Conservation (phyloP, 2,888 invertebrate species). For the Amphipoea lucens region DNA sequence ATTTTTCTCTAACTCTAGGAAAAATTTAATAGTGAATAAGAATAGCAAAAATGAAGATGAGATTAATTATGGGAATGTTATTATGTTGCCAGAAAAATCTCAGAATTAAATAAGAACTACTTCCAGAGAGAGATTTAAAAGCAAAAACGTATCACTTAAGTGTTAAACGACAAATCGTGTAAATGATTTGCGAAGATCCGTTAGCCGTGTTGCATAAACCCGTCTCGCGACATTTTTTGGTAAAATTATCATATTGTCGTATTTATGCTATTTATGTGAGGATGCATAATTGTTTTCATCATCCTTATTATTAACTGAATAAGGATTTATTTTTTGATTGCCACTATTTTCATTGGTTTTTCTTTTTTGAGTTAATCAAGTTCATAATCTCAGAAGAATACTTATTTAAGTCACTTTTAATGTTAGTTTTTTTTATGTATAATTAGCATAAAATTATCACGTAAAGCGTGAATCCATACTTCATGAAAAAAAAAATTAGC, state of each 20-base stretch:
- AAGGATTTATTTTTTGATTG: constrained; percentile 2
- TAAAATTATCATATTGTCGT: constrained; percentile 31
- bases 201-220: constrained; percentile 58
- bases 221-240: constrained; percentile 55
- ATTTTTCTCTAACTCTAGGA: background rate
- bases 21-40: background rate
- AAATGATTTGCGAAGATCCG: constrained; percentile 60
- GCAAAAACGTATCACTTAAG: constrained; percentile 60
- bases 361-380: background rate
- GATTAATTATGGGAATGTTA: too few species aligned
- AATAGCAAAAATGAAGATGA: background rate
- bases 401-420: constrained; percentile 10
- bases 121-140: constrained; percentile 27
- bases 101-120: background rate
- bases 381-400: constrained; percentile 19
- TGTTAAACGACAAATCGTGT: constrained; percentile 70
- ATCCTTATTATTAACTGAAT: constrained; percentile 10
- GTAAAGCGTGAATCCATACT: constrained; percentile 11
- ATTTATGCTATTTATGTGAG: constrained; percentile 11
- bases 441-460: constrained; percentile 29
- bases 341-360: background rate
- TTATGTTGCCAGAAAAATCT: background rate
- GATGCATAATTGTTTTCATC: constrained; percentile 26
- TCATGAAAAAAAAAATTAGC: background rate
- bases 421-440: constrained; percentile 14